phyloP scores from a whole-genome alignment of 2,888 invertebrate genomes.

The Ceriagrion tenellum region DNA sequence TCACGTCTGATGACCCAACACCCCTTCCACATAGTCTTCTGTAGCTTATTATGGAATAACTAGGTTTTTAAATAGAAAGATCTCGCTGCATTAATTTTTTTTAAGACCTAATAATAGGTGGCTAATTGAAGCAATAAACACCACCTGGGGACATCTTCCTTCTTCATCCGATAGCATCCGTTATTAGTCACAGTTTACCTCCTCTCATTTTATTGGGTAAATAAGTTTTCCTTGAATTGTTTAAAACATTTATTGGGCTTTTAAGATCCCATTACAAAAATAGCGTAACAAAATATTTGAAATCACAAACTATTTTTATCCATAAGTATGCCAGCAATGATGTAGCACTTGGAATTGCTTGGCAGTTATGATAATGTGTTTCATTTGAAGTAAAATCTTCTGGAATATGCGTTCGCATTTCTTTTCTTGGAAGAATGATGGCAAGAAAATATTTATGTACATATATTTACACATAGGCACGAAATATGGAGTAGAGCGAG shows the following conservation, averaged over 20 bases:
- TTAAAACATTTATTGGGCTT: slow-evolving; percentile 27
- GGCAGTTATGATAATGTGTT: background rate
- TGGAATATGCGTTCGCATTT: background rate
- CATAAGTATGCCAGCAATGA: background rate
- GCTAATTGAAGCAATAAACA: no score
- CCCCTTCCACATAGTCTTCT: no score
- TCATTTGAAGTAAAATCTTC: background rate
- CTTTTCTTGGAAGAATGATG: background rate
- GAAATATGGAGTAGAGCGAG: background rate
- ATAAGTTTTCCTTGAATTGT: background rate
- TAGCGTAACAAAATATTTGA: slow-evolving; percentile 35
- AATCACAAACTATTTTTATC: background rate
- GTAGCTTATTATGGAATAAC: no score
- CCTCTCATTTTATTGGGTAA: background rate
- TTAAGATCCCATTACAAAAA: slow-evolving; percentile 15
- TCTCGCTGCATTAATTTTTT: no score
- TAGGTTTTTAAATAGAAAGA: no score
- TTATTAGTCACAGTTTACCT: background rate
- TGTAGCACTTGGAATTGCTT: background rate
- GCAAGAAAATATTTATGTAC: background rate
- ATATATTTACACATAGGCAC: slow-evolving; percentile 31
- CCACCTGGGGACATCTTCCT: no score
- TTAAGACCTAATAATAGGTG: no score
- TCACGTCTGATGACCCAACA: no score
- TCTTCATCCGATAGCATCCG: no score